These are phyloP conservation scores for Cryptotermes secundus DNA, from an alignment of 1,140 invertebrate species.

Conservation along the genomic window DNA sequence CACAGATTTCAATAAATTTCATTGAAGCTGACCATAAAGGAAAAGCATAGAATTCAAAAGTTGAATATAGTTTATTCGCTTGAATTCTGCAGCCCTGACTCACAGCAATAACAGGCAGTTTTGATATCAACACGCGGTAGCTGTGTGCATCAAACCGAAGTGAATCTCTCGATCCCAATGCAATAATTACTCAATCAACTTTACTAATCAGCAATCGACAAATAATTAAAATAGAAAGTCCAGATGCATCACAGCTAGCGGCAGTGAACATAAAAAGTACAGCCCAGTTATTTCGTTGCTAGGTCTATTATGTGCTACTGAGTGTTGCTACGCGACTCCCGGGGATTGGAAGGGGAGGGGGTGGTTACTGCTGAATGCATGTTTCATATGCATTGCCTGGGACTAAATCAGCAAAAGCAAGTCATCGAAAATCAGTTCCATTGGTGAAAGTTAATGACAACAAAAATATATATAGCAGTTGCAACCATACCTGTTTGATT, in stretches of 20 bases:
- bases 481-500: neutral
- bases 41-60: neutral
- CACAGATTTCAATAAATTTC: no score
- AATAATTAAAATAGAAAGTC: slow-evolving; percentile 12
- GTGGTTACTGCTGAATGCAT: neutral
- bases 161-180: slow-evolving; percentile 14
- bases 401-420: neutral
- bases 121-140: slow-evolving; percentile 3
- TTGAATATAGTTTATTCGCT: neutral
- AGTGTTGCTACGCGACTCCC: neutral
- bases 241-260: neutral
- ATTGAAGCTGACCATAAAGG: neutral
- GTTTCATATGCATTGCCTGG: neutral
- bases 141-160: neutral
- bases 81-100: neutral
- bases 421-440: neutral
- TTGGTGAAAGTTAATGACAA: neutral
- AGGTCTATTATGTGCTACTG: neutral
- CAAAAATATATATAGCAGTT: neutral
- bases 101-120: neutral
- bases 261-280: neutral
- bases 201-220: neutral
- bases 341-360: no score
- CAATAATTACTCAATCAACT: slow-evolving; percentile 18
- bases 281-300: neutral